Percentiles rank a stretch among this genome's conserved stretches.
These are phyloP conservation scores for Eudyptes chrysolophus DNA, from an alignment of 2,113 vertebrate species.

Conservation along the genomic window DNA sequence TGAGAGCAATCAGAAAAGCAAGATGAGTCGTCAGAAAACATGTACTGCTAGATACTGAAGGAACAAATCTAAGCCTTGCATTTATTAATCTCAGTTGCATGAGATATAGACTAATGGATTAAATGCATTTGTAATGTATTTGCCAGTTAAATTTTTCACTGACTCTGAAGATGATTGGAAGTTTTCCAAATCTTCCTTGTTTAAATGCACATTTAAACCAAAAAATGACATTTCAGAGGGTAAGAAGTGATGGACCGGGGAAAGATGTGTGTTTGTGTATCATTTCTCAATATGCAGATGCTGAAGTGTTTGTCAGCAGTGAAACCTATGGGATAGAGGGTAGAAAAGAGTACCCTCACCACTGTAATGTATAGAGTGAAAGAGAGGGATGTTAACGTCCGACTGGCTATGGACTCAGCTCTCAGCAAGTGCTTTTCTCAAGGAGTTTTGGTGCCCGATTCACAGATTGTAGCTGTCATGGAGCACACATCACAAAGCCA, in stretches of 20 bases:
- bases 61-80: conserved; percentile 11
- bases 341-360: neutral
- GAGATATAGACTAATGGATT: neutral
- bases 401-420: neutral
- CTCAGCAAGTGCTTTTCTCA: neutral
- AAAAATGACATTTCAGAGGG: neutral
- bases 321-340: neutral
- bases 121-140: conserved; percentile 33
- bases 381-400: neutral
- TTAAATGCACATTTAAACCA: neutral
- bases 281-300: neutral
- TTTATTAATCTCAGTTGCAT: conserved; percentile 17
- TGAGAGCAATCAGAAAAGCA: conserved; percentile 1
- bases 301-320: neutral
- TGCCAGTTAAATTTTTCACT: conserved; percentile 4
- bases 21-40: neutral
- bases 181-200: neutral
- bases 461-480: conserved; percentile 49
- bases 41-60: neutral
- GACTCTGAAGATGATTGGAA: neutral
- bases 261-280: neutral
- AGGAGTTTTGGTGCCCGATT: conserved; percentile 7
- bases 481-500: conserved; percentile 30
- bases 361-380: neutral
- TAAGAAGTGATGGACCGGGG: neutral